Conservation (phyloP, 2,888 invertebrate species). For the Crioceris asparagi region DNA sequence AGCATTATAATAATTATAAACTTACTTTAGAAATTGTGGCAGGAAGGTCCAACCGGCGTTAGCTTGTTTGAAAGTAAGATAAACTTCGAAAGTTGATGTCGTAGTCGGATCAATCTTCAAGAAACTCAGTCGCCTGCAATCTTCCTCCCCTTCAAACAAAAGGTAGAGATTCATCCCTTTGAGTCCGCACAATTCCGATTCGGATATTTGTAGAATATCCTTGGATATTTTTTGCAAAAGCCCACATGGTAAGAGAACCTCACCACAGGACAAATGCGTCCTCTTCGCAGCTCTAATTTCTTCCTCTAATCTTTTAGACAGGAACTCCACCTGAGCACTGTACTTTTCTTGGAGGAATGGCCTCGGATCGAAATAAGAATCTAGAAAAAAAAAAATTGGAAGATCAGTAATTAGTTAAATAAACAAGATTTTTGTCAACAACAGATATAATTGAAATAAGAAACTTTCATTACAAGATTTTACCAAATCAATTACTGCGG, state of each 20-base stretch:
- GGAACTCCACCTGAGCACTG: conserved; percentile 48
- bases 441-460: background rate
- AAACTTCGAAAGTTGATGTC: conserved; percentile 83
- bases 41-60: conserved; percentile 77
- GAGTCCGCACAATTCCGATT: conserved; percentile 81
- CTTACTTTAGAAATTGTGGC: conserved; percentile 86
- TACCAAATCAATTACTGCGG: background rate
- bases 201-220: conserved; percentile 70
- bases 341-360: conserved; percentile 31
- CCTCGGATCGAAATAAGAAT: conserved; percentile 36
- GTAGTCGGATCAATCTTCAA: conserved; percentile 79
- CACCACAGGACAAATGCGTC: conserved; percentile 70
- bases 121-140: conserved; percentile 63
- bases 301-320: conserved; percentile 66
- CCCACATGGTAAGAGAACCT: conserved; percentile 75
- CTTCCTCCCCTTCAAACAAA: conserved; percentile 64
- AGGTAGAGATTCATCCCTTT: conserved; percentile 76
- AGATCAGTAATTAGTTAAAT: background rate
- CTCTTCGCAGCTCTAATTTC: conserved; percentile 72
- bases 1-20: too few relatives aligned
- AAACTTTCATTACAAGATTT: background rate
- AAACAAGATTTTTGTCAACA: background rate
- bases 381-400: conserved; percentile 21
- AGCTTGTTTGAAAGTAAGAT: conserved; percentile 78
- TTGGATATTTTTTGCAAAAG: conserved; percentile 67